Evolutionary conservation across 2,113 vertebrate genomes (phyloP), one percentile per base, ranked within the genome.

Genomic region (Calyptomena viridis): DNA sequence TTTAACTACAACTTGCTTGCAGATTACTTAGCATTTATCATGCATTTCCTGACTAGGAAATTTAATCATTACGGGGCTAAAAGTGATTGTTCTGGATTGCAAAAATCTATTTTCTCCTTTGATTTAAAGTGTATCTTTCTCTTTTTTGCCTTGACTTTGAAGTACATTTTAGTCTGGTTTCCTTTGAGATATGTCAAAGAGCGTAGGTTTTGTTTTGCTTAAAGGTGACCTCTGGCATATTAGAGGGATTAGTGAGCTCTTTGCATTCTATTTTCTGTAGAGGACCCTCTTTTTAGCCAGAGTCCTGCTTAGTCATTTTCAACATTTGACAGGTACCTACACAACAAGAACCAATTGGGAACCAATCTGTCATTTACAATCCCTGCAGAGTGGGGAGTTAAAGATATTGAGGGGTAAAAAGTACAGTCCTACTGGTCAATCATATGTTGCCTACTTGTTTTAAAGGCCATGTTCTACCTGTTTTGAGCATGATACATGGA

Each of bases 61-160:
- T 78, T 16, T 78, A 72, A 91, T 91, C 74, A 33, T 91, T 81
- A 75, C 42, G 44, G 30, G 21, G 22, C 56, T 95, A 68, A 72
- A 94, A 93, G 52, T 63, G 77, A 72, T 93, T 89, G 56, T 78
- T 91, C 66, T 78, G 33, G 20, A 50, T 75, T 91, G 73, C 69
- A 82, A 74, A 87, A 89, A 75, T 91, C 73, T 74, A 1, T 81
- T 89, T 95, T 91, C 60, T 59, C 9, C 22, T 84, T 82, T 56
- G 56, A 72, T 84, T 72, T n/a, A 71, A 94, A 73, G 8, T 37
- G 8, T 81, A 22, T 76, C 55, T 77, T 89, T 14, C 22, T 67
- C 14, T 63, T 91, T 35, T 63, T 91, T 80, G 35, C 56, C 27
- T 81, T 72, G 60, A 63, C 56, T 91, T 91, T 59, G 60, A 89